Evolutionary conservation across 92 coral and sea anemone genomes (phyloP).

Genomic region (Isaurus tuberculatus): DNA sequence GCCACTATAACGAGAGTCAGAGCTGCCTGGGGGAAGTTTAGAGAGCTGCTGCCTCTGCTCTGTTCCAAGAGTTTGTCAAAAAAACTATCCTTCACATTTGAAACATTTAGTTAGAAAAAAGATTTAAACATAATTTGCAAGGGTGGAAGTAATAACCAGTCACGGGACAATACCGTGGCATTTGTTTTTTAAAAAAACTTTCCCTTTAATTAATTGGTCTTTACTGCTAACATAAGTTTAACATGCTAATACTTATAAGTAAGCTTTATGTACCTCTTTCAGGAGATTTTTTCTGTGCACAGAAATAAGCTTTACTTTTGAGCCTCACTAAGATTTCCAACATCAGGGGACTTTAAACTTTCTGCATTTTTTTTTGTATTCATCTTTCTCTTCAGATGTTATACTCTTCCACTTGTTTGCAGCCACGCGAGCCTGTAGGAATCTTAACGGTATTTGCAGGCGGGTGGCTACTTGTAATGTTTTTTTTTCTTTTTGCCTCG

Average conservation of each 20-base stretch:
- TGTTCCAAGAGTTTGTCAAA: no score
- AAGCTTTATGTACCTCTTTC: slow-evolving; percentile 47
- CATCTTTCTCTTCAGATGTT: slow-evolving; percentile 57
- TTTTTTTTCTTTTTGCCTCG: slow-evolving; percentile 62
- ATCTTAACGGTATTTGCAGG: slow-evolving; percentile 52
- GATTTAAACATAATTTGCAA: not conserved
- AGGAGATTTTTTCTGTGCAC: slow-evolving; percentile 58
- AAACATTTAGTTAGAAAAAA: not conserved
- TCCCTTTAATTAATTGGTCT: not conserved
- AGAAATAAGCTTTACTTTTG: slow-evolving; percentile 51
- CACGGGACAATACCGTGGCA: not conserved
- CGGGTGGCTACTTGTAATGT: slow-evolving; percentile 42
- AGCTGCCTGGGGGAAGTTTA: no score
- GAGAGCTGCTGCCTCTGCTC: no score
- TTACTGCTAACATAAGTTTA: not conserved
- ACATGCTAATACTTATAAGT: not conserved
- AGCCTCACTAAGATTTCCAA: slow-evolving; percentile 54
- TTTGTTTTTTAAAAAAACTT: not conserved
- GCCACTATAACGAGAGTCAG: no score
- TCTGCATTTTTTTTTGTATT: slow-evolving; percentile 56
- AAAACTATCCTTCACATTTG: not conserved
- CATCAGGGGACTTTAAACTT: slow-evolving; percentile 58
- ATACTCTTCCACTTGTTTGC: slow-evolving; percentile 58
- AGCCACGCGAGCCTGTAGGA: slow-evolving; percentile 63
- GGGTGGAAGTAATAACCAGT: not conserved